These are phyloP conservation scores for Oryzias curvinotus DNA, from an alignment of 2,113 vertebrate species.

Conservation along the genomic window DNA sequence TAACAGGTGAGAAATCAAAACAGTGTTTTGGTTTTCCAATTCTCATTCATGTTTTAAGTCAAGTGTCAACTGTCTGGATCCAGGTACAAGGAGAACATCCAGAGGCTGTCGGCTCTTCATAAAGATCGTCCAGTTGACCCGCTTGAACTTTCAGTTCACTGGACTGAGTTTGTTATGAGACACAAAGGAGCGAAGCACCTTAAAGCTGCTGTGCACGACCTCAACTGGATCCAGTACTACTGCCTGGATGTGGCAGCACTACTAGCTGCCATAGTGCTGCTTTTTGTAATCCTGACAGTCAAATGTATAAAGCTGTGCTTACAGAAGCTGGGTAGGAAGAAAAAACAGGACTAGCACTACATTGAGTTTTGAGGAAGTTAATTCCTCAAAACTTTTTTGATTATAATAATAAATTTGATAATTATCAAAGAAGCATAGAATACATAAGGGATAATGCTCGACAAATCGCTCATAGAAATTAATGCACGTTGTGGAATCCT, in stretches of 20 bases:
- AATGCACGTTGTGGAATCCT: too few relatives aligned
- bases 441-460: too few relatives aligned
- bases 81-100: conserved; percentile 88
- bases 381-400: too few relatives aligned
- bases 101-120: conserved; percentile 85
- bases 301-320: conserved; percentile 78
- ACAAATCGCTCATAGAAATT: too few relatives aligned
- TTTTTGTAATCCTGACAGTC: conserved; percentile 60
- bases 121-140: conserved; percentile 85
- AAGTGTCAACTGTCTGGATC: background rate
- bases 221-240: conserved; percentile 93
- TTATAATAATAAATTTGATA: too few relatives aligned
- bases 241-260: conserved; percentile 85
- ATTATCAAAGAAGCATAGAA: too few relatives aligned
- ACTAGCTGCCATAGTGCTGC: conserved; percentile 64
- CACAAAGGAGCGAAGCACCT: conserved; percentile 90
- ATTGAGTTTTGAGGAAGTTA: too few relatives aligned
- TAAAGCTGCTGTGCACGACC: conserved; percentile 79
- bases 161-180: conserved; percentile 93
- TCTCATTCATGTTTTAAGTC: background rate
- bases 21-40: too few relatives aligned
- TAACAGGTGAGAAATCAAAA: conserved; percentile 78
- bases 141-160: conserved; percentile 87
- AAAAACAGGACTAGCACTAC: conserved; percentile 44
- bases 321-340: conserved; percentile 61